A percentile compares a stretch with the other conserved stretches of the same genome.
Conservation (phyloP, 2,888 invertebrate species). For the Loripinus fragilis region DNA sequence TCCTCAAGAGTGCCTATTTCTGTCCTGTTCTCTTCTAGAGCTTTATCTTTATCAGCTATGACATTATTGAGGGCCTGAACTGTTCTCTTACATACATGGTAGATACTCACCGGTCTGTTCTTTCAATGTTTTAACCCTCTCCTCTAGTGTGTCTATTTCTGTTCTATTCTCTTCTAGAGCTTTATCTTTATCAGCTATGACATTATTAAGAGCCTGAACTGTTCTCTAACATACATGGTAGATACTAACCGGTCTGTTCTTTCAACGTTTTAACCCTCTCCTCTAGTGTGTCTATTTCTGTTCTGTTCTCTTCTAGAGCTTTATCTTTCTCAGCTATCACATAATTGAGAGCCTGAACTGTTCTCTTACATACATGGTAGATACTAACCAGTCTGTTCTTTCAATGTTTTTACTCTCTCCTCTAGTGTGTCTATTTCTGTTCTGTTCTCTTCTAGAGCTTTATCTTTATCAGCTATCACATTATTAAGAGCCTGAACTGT, state of each 20-base stretch:
- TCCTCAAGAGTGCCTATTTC: constrained; percentile 78
- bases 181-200: constrained; percentile 78
- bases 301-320: constrained; percentile 73
- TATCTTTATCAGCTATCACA: constrained; percentile 78
- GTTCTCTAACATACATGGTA: too few relatives aligned
- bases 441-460: constrained; percentile 73
- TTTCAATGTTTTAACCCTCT: constrained; percentile 74
- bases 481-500: constrained; percentile 83
- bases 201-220: constrained; percentile 83
- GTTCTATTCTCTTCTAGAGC: constrained; percentile 74
- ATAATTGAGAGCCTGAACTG: constrained; percentile 83
- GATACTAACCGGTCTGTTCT: constrained; percentile 80
- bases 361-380: too few relatives aligned
- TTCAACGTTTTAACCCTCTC: constrained; percentile 75
- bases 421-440: constrained; percentile 77
- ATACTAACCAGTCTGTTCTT: constrained; percentile 80
- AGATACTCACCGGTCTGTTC: constrained; percentile 80
- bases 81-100: too few relatives aligned
- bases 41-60: constrained; percentile 77
- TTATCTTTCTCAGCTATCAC: constrained; percentile 78
- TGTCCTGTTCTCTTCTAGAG: constrained; percentile 73
- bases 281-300: constrained; percentile 76
- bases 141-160: constrained; percentile 77
- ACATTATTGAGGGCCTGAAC: constrained; percentile 83
- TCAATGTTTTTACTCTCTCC: constrained; percentile 73